Evolutionary conservation across 1,140 invertebrate species (phyloP).

Genomic region (Drosophila nikananu): DNA sequence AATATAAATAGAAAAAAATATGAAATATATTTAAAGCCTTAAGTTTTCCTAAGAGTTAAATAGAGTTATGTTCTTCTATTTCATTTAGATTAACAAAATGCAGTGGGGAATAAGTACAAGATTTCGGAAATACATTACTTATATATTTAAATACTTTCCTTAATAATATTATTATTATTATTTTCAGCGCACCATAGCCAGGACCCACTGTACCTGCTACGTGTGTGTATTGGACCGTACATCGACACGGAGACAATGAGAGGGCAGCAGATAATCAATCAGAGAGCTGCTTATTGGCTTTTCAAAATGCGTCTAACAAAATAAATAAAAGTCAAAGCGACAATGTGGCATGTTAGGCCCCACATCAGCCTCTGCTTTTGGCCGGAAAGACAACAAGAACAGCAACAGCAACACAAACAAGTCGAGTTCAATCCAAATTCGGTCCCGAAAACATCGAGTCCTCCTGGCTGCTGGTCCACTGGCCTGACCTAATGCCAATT

Average conservation of each 20-base stretch:
- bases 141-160: not conserved
- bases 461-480: constrained; percentile 46
- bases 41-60: too few species aligned
- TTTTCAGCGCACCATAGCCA: not conserved
- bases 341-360: constrained; percentile 66
- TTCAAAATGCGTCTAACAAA: constrained; percentile 80
- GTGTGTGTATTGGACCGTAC: constrained; percentile 10
- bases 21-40: too few species aligned
- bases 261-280: constrained; percentile 75
- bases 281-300: constrained; percentile 80
- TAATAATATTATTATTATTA: not conserved
- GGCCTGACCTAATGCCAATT: constrained; percentile 69
- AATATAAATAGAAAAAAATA: too few species aligned
- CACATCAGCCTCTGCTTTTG: not conserved
- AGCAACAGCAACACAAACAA: constrained; percentile 9
- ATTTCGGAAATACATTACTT: not conserved
- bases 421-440: constrained; percentile 59
- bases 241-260: constrained; percentile 42
- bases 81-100: not conserved
- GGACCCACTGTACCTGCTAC: constrained; percentile 1
- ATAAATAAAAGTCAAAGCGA: constrained; percentile 80
- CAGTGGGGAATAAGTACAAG: too few species aligned
- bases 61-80: not conserved
- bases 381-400: not conserved
- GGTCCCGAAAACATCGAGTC: constrained; percentile 28